Evolutionary conservation across 37 sponge, comb jelly and placozoan species (phyloP), one percentile per base, ranked within the genome.

Genomic region (Ianthella basta): DNA sequence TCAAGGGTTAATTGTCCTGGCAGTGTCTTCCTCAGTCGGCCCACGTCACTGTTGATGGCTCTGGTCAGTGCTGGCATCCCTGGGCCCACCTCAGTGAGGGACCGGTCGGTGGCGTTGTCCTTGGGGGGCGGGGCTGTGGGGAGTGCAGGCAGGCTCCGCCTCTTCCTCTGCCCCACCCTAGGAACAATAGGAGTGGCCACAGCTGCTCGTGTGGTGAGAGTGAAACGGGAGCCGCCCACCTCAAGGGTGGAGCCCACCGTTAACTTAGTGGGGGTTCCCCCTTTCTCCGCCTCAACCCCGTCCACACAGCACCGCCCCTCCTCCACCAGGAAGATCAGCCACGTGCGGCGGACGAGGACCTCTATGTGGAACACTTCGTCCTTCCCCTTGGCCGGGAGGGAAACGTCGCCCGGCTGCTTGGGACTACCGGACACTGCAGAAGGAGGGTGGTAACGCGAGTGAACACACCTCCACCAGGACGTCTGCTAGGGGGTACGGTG

Each of bases 191-290:
- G 64, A 10, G 12, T 27, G 24, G 64, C 53, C n/a, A n/a, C 21
- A 14, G 16, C 25, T 75, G 20, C 78, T 41, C 39, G 37, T 70
- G 72, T 70, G 20, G 72, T 15, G 21, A 75, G 40, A 5, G 37
- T 36, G 53, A 75, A 75, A 1, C 14, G 18, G 33, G 78, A 53
- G 2, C 78, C 78, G 24, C 78, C 78, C 21, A 75, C 16, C 44
- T 36, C 53, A 6, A 75, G 44, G 54, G 54, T n/a, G 23, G 25
- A 39, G 21, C 78, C 78, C 78, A 53, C 24, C 25, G 37, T 75
- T 24, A 50, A 24, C 53, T 75, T 41, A 12, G n/a, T 36, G 53
- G 78, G 78, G 21, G 37, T 75, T 19, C 78, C 78, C 70, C 70
- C 70, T 34, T 35, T 32, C 10, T 30, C 35, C 19, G 25, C 70